phyloP scores from a whole-genome alignment of 1,140 invertebrate species.

The Onthophagus taurus region DNA sequence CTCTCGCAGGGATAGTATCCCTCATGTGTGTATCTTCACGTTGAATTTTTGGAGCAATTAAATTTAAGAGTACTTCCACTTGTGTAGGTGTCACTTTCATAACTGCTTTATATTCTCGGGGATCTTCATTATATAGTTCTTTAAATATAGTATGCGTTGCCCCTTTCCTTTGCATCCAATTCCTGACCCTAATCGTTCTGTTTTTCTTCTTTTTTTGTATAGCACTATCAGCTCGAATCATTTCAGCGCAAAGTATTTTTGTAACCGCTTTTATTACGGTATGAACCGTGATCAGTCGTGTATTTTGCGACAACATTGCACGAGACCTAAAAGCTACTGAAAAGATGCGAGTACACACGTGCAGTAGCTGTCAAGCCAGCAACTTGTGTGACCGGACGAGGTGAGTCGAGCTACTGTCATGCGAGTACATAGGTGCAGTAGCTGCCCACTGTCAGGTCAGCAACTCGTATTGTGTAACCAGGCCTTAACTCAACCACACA shows the following conservation, averaged over 20 bases:
- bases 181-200: no score
- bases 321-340: no score
- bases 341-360: no score
- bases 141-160: background rate
- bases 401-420: background rate
- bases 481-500: no score
- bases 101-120: no score
- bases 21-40: background rate
- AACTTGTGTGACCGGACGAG: background rate
- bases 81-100: no score
- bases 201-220: background rate
- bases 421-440: background rate
- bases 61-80: background rate
- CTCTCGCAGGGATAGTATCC: no score
- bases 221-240: background rate
- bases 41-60: no score
- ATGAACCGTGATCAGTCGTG: no score
- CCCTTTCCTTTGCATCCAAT: background rate
- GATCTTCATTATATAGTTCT: background rate
- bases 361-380: background rate
- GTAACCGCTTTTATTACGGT: background rate
- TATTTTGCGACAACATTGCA: no score
- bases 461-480: background rate
- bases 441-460: background rate
- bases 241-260: background rate